phyloP scores from a whole-genome alignment of 2,797 vertebrate genomes.

The Harpagifer antarcticus region DNA sequence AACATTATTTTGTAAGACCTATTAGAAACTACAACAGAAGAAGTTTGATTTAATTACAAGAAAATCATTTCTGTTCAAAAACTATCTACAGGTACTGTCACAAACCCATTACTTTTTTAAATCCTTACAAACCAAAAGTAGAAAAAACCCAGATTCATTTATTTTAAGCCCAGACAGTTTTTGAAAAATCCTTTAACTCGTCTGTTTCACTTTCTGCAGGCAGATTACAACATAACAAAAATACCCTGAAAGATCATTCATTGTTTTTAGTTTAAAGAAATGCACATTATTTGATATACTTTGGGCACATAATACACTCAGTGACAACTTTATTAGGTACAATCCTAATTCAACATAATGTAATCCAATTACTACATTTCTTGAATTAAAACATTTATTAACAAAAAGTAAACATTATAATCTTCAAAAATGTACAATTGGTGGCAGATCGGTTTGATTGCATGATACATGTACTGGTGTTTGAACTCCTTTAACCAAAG shows the following conservation, averaged over 20 bases:
- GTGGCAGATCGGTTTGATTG: not conserved
- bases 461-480: not conserved
- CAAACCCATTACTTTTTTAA: not conserved
- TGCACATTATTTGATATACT: no score
- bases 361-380: not conserved
- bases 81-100: not conserved
- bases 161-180: not conserved
- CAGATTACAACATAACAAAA: slow-evolving; percentile 48
- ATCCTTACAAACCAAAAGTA: not conserved
- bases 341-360: not conserved
- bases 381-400: not conserved
- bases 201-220: slow-evolving; percentile 2
- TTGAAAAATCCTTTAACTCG: not conserved
- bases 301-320: not conserved
- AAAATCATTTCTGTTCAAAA: not conserved
- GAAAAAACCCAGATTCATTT: not conserved
- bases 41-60: slow-evolving; percentile 25
- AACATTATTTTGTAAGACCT: slow-evolving; percentile 12
- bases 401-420: not conserved
- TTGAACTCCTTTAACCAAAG: not conserved
- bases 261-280: slow-evolving; percentile 21
- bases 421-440: not conserved
- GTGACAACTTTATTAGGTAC: not conserved
- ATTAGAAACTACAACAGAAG: slow-evolving; percentile 23
- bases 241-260: slow-evolving; percentile 36